Evolutionary conservation across 1,140 invertebrate species (phyloP), one percentile per base, ranked within the genome.

Genomic region (Ostrea edulis): DNA sequence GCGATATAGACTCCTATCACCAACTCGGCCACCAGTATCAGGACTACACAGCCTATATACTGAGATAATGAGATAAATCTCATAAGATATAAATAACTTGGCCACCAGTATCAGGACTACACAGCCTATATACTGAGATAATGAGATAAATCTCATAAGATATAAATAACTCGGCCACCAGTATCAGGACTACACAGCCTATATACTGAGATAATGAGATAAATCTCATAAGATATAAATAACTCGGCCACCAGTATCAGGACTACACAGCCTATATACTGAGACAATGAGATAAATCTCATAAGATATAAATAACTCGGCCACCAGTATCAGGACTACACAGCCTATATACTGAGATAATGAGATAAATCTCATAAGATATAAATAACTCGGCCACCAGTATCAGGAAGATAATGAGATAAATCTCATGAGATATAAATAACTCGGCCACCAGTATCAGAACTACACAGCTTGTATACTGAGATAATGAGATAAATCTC

Each of bases 1-100:
- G 96, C 96, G 17, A 97, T 97, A 17, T 98, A 96, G 8, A 97
- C 97, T 0, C 97, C 96, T 4, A 97, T 98, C 0, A 96, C 95
- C 3, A 98, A 93, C 12, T 97, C 96, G 51, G 97, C 95, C 65
- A 97, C 94, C 89, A 97, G 94, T 90, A 97, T 96, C 20, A 97
- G 90, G 20, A 97, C 95, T 92, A 97, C 95, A 89, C 97, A 96
- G 86, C 97, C 95, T 87, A 97, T 97, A 93, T 97, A 98, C 95
- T 95, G 90, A 91, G 93, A 91, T 54, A 86, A n/a, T n/a, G n/a
- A 89, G 89, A 89, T 84, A 35, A n/a, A 53, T n/a, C 11, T 44
- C 20, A 88, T 8, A 71, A 68, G 17, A 53, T 4, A 97, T 98
- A 0, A 96, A 95, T 2, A 98, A 93, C 12, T 97, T 96, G 44